A percentile compares a stretch with the other conserved stretches of the same genome.
These are phyloP conservation scores for Ophraella communa DNA, from an alignment of 2,888 invertebrate genomes.

Conservation along the genomic window DNA sequence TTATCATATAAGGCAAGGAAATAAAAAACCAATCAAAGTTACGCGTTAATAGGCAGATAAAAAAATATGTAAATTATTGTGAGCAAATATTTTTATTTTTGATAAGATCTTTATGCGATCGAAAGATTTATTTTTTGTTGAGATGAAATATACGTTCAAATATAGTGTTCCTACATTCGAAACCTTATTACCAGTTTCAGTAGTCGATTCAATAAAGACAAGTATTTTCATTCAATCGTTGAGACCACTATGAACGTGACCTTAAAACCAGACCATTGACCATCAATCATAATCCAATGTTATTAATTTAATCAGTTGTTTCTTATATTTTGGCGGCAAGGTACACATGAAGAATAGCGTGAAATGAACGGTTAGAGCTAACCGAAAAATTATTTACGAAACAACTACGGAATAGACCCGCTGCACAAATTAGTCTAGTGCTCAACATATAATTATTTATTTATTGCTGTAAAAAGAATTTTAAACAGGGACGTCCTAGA, in stretches of 20 bases:
- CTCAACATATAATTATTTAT: constrained; percentile 17
- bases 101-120: too few species aligned
- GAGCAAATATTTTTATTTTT: too few species aligned
- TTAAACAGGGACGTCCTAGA: neutral
- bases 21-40: too few species aligned
- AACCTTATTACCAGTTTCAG: neutral
- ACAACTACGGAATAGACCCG: constrained; percentile 6
- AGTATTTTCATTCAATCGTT: neutral
- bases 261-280: neutral
- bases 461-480: neutral
- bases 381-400: constrained; percentile 13
- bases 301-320: constrained; percentile 24
- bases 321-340: neutral
- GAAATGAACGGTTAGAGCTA: constrained; percentile 18
- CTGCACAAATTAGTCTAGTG: constrained; percentile 19
- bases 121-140: too few species aligned
- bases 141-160: too few species aligned
- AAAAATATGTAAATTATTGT: too few species aligned
- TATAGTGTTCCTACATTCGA: too few species aligned
- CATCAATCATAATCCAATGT: constrained; percentile 17
- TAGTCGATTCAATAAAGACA: neutral
- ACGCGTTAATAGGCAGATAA: too few species aligned
- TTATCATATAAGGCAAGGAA: too few species aligned
- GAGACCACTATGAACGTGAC: constrained; percentile 1
- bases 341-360: constrained; percentile 15